Evolutionary conservation across 2,113 vertebrate genomes (phyloP).

Genomic region (Ctenomys sociabilis): DNA sequence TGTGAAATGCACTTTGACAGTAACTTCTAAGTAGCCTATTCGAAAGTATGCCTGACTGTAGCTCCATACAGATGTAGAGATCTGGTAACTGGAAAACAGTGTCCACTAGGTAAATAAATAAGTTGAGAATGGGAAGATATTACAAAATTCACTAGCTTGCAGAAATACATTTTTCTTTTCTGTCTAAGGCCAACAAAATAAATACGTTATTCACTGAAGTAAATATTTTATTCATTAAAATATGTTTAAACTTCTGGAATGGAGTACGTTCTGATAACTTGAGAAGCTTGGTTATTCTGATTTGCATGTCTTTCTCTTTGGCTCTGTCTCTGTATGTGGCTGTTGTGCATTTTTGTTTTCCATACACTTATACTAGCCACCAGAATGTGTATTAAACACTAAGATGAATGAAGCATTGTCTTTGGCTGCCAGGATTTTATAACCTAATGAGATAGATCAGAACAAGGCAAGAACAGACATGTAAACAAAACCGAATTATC

Average conservation of each 20-base stretch:
- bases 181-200: constrained; percentile 15
- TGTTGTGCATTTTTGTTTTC: neutral
- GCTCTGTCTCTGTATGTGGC: neutral
- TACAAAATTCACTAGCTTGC: neutral
- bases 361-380: neutral
- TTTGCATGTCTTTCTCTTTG: neutral
- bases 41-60: constrained; percentile 12
- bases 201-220: constrained; percentile 2
- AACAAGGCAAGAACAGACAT: constrained; percentile 27
- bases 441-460: neutral
- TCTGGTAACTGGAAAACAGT: constrained; percentile 36
- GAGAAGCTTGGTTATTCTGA: neutral
- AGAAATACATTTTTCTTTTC: neutral
- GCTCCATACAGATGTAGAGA: neutral
- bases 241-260: neutral
- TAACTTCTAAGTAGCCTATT: constrained; percentile 57
- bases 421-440: neutral
- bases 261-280: neutral
- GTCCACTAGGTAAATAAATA: constrained; percentile 3
- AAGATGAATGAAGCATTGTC: neutral
- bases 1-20: constrained; percentile 76
- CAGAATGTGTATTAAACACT: neutral
- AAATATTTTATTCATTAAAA: neutral
- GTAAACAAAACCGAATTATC: neutral
- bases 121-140: neutral